Conservation (phyloP, 2,888 invertebrate genomes). For the Agrenia bidenticulata region DNA sequence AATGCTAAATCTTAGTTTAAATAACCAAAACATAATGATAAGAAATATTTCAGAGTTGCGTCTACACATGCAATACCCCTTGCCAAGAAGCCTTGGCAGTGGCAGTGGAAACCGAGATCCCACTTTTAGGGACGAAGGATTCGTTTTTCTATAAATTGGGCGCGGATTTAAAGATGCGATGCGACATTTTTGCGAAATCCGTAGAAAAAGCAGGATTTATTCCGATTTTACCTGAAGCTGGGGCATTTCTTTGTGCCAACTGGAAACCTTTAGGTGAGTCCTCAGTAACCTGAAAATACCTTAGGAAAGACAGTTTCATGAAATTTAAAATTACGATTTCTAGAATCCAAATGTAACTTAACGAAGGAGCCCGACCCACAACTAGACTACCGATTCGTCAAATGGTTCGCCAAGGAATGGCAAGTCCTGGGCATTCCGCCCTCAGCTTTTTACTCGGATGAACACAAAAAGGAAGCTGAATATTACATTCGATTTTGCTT, state of each 20-base stretch:
- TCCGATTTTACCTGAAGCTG: conserved; percentile 91
- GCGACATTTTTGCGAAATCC: conserved; percentile 76
- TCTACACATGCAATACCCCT: conserved; percentile 84
- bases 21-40: too few relatives aligned
- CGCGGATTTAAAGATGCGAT: conserved; percentile 71
- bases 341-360: conserved; percentile 68
- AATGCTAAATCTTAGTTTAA: too few relatives aligned
- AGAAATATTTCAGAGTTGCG: conserved; percentile 23
- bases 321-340: too few relatives aligned
- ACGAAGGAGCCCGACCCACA: conserved; percentile 69
- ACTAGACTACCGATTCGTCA: conserved; percentile 88
- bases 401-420: conserved; percentile 90
- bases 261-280: conserved; percentile 71
- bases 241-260: conserved; percentile 95
- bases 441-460: conserved; percentile 82
- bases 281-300: conserved; percentile 7
- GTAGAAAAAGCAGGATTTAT: conserved; percentile 68
- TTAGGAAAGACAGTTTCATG: background rate
- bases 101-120: conserved; percentile 82
- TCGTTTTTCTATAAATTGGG: conserved; percentile 81
- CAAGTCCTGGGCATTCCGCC: conserved; percentile 94
- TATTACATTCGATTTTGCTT: conserved; percentile 89
- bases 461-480: conserved; percentile 77
- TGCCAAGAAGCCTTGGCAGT: conserved; percentile 90
- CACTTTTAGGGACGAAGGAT: conserved; percentile 58